These are phyloP conservation scores for Umimayanthus chanpuru DNA, from an alignment of 92 coral and sea anemone genomes.

Conservation along the genomic window DNA sequence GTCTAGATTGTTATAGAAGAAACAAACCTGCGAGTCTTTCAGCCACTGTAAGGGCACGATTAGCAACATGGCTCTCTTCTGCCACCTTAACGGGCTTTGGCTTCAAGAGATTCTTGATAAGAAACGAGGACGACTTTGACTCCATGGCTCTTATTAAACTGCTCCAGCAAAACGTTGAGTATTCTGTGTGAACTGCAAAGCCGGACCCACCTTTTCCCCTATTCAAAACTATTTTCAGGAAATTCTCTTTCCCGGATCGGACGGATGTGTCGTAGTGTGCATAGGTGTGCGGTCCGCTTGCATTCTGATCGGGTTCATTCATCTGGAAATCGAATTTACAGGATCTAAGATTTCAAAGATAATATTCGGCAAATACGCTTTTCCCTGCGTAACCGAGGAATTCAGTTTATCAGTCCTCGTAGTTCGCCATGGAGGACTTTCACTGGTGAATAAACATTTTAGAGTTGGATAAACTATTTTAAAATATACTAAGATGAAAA, in stretches of 20 bases:
- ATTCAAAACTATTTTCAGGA: constrained; percentile 33
- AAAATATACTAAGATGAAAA: constrained; percentile 6
- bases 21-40: constrained; percentile 47
- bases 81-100: constrained; percentile 16
- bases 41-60: constrained; percentile 43
- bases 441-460: constrained; percentile 18
- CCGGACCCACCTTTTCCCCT: constrained; percentile 45
- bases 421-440: not conserved
- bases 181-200: constrained; percentile 22
- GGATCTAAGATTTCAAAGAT: constrained; percentile 49
- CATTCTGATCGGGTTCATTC: constrained; percentile 31
- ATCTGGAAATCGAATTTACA: constrained; percentile 45
- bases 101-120: constrained; percentile 34
- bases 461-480: not conserved
- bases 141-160: constrained; percentile 25
- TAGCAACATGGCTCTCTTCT: constrained; percentile 37
- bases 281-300: constrained; percentile 45
- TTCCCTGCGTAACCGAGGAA: constrained; percentile 33
- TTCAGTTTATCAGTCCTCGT: constrained; percentile 38
- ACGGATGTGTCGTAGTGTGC: constrained; percentile 45
- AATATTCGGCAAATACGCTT: constrained; percentile 44
- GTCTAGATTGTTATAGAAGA: not conserved
- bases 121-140: constrained; percentile 41
- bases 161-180: not conserved
- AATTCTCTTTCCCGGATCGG: constrained; percentile 38